Conservation (phyloP, 2,113 vertebrate species). For the Romanogobio albipinnatus region DNA sequence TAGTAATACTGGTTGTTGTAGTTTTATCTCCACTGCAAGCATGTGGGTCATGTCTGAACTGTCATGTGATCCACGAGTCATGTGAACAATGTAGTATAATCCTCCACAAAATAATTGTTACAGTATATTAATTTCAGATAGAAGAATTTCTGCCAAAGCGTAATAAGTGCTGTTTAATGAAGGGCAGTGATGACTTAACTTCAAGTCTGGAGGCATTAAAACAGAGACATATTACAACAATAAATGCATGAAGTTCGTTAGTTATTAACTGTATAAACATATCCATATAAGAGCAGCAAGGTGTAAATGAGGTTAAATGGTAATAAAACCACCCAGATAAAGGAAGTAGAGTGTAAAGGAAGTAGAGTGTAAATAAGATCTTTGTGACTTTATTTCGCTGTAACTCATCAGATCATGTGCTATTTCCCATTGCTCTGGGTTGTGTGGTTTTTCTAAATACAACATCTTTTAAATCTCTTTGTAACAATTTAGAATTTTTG, state of each 20-base stretch:
- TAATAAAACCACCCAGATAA: background rate
- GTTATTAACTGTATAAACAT: background rate
- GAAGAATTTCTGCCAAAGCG: background rate
- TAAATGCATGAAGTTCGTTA: background rate
- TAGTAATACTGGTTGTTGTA: conserved; percentile 25
- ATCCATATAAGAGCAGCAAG: too few relatives aligned
- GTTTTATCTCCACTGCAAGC: background rate
- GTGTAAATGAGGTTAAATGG: background rate
- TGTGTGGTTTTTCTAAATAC: conserved; percentile 6
- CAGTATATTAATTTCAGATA: background rate
- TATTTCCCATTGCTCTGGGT: background rate
- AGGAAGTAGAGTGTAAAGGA: background rate
- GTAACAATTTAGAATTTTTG: background rate
- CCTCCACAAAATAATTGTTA: background rate
- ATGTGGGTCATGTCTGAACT: background rate
- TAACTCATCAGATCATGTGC: background rate
- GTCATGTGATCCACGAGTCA: background rate
- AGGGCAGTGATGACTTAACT: background rate
- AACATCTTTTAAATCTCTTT: background rate
- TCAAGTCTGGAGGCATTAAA: background rate
- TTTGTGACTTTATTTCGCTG: background rate
- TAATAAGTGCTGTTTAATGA: background rate
- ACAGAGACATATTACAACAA: background rate
- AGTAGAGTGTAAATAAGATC: background rate
- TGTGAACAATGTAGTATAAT: background rate